Evolutionary conservation across 2,797 vertebrate species (phyloP).

Genomic region (Scomberomorus guttatus): DNA sequence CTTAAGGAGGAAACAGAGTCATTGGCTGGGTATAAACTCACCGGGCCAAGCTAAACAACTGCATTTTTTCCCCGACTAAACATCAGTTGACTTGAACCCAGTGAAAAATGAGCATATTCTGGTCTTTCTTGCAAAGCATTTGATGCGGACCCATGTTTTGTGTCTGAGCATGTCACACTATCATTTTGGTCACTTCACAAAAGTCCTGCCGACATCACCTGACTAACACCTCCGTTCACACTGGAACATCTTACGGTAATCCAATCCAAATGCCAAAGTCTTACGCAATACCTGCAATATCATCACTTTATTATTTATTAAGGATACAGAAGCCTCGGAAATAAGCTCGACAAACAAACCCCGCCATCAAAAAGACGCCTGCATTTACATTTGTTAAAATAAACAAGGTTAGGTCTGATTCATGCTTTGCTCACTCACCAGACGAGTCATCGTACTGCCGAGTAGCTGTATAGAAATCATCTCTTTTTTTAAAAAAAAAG

Average conservation of each 20-base stretch:
- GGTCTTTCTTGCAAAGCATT: background rate
- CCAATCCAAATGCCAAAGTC: constrained; percentile 19
- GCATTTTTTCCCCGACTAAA: constrained; percentile 15
- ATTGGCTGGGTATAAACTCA: constrained; percentile 46
- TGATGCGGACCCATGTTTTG: constrained; percentile 32
- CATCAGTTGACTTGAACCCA: constrained; percentile 3
- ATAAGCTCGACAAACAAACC: constrained; percentile 37
- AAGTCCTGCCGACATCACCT: background rate
- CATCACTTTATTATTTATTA: constrained; percentile 50
- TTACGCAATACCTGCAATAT: constrained; percentile 33
- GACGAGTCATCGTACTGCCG: constrained; percentile 48
- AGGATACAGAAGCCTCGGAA: constrained; percentile 7
- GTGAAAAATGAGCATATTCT: background rate
- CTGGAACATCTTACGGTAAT: constrained; percentile 13
- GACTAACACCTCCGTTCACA: constrained; percentile 14
- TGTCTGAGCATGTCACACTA: constrained; percentile 25
- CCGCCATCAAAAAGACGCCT: constrained; percentile 28
- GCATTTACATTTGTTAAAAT: constrained; percentile 60
- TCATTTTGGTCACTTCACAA: background rate
- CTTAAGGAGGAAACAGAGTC: constrained; percentile 53
- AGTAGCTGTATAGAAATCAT: constrained; percentile 45
- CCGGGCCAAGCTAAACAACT: constrained; percentile 36
- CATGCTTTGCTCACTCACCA: constrained; percentile 53
- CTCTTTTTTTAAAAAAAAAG: background rate
- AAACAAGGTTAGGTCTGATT: constrained; percentile 48